Conservation (phyloP, 2,797 vertebrate species). For the Enteromius mattozi region DNA sequence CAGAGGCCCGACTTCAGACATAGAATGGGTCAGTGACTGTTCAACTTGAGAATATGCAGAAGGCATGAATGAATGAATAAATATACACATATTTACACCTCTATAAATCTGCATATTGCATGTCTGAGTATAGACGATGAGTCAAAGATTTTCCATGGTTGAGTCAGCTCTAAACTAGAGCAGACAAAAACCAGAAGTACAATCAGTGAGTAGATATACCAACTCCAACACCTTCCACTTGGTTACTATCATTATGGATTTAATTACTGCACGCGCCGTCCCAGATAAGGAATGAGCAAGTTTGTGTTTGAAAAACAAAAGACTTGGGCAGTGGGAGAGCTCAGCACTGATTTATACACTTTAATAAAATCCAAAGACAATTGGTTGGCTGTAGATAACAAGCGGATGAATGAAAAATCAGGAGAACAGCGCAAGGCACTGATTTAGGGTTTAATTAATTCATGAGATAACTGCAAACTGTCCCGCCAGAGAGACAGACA, state of each 20-base stretch:
- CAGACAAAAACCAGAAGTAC: not conserved
- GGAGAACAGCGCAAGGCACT: conserved; percentile 36
- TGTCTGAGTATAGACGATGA: not conserved
- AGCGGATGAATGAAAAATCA: conserved; percentile 31
- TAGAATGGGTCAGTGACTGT: conserved; percentile 35
- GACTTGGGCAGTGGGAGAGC: conserved; percentile 21
- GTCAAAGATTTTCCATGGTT: not conserved
- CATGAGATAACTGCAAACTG: conserved; percentile 39
- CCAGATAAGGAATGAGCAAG: conserved; percentile 47
- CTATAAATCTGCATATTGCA: conserved; percentile 16
- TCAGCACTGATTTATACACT: conserved; percentile 53
- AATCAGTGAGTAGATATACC: not conserved
- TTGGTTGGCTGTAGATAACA: conserved; percentile 45
- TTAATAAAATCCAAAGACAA: conserved; percentile 56
- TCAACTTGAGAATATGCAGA: conserved; percentile 25
- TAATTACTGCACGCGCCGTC: conserved; percentile 46
- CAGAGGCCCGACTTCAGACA: conserved; percentile 1
- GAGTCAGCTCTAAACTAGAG: conserved; percentile 4
- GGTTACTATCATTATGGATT: conserved; percentile 47
- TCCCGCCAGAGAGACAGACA: conserved; percentile 36
- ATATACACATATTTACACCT: not conserved
- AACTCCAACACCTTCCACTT: conserved; percentile 28
- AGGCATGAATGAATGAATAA: conserved; percentile 9
- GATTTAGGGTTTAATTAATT: conserved; percentile 58
- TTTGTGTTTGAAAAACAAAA: conserved; percentile 54